Evolutionary conservation across 1,140 invertebrate genomes (phyloP), one percentile per base, ranked within the genome.

Genomic region (Drosophila parvula): DNA sequence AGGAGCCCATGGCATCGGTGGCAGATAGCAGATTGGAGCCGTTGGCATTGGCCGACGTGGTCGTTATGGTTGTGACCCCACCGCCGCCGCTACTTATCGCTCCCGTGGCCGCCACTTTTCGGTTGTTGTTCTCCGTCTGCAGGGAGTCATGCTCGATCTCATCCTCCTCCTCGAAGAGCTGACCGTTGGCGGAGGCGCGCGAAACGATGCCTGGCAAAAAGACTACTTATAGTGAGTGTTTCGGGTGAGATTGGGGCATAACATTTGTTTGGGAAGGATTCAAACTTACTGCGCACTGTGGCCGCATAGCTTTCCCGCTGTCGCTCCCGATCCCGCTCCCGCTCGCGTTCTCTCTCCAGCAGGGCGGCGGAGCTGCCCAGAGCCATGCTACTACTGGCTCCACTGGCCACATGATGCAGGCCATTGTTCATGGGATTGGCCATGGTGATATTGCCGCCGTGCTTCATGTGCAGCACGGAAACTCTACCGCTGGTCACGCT

Each of bases 341-440:
- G 74, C 45, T 92, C 91, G 3, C 86, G 74, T 30, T 90, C 86
- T 6, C 85, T 75, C 50, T 91, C 82, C 58, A 81, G 47, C 50
- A 90, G 44, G 3, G 76, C 69, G 36, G 79, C 77, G 14, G 89
- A 76, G 36, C 78, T 86, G 38, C 93, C 93, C 0, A 94, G 92
- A 5, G 92, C 93, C 59, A 94, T 92, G 78, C 93, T 94, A 80
- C 93, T 92, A 70, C 94, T 90, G 14, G 93, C 93, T 28, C 92
- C 92, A 16, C 74, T 81, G 43, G 61, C 81, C 44, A 88, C 80
- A 67, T 88, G 78, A 55, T 80, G 74, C 12, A 91, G 59, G 2
- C 88, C 84, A 74, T 91, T 92, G 32, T 84, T 89, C 9, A 92
- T 92, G 2, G 91, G 91, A 79, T 92, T 92, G 22, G 89, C 62